A percentile compares a stretch with the other conserved stretches of the same genome.
Conservation (phyloP, 2,113 vertebrate species). For the Dipodomys stephensi region DNA sequence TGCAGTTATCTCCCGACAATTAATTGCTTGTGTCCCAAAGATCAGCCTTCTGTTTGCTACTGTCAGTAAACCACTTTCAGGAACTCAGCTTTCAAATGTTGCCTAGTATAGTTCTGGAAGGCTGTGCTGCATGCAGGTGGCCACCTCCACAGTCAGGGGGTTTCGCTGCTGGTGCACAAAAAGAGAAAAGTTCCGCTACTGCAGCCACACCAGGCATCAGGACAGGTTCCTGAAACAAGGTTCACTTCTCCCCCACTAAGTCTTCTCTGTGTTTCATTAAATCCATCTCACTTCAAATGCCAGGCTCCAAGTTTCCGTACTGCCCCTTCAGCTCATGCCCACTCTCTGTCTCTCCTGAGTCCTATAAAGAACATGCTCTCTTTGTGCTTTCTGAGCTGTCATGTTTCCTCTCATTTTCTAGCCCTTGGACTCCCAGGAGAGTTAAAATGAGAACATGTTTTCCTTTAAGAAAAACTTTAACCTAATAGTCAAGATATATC, state of each 20-base stretch:
- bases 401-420: neutral
- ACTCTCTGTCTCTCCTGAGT: neutral
- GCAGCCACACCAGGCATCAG: neutral
- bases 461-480: neutral
- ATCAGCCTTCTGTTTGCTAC: neutral
- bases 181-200: neutral
- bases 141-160: neutral
- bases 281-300: neutral
- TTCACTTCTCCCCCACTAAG: neutral
- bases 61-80: neutral
- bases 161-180: neutral
- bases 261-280: neutral
- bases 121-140: neutral
- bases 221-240: neutral
- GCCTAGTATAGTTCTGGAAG: neutral
- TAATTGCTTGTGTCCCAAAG: no score
- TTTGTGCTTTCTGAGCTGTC: neutral
- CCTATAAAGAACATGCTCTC: neutral
- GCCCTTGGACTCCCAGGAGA: neutral
- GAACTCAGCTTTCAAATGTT: no score
- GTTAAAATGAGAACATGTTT: neutral
- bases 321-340: no score
- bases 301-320: no score
- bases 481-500: neutral
- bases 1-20: no score